Evolutionary conservation across 2,113 vertebrate genomes (phyloP).

Genomic region (Chionodraco myersi): DNA sequence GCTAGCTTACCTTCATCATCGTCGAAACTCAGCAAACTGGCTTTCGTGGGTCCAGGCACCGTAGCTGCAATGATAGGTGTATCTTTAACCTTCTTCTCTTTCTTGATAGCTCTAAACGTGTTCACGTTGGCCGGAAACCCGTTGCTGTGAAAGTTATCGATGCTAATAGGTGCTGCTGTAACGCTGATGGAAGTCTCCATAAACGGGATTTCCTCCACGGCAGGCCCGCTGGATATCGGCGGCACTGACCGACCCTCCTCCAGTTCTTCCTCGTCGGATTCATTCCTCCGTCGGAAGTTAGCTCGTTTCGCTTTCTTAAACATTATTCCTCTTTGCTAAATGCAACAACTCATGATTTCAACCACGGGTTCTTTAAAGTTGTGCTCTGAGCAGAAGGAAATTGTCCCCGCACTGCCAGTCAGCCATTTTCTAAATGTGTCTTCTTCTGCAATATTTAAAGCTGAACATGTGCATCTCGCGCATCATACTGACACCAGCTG

Average conservation of each 20-base stretch:
- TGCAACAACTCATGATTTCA: background rate
- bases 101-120: conserved; percentile 46
- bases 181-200: conserved; percentile 70
- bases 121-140: conserved; percentile 48
- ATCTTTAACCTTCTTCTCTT: conserved; percentile 69
- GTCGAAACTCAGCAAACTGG: conserved; percentile 90
- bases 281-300: conserved; percentile 90
- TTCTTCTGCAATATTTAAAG: background rate
- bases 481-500: conserved; percentile 24
- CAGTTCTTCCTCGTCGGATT: conserved; percentile 91
- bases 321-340: conserved; percentile 73
- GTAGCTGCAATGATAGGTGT: fast-evolving
- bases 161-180: conserved; percentile 36
- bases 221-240: conserved; percentile 77
- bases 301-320: conserved; percentile 91
- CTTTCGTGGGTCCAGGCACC: conserved; percentile 59
- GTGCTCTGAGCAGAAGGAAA: background rate
- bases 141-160: conserved; percentile 70
- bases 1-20: conserved; percentile 88
- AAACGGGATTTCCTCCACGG: conserved; percentile 72
- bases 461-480: fast-evolving
- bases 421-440: conserved; percentile 67
- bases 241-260: conserved; percentile 67
- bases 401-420: background rate
- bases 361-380: background rate